Percentiles rank a stretch among this genome's conserved stretches.
Evolutionary conservation across 2,888 invertebrate genomes (phyloP).

Genomic region (Boloria selene): DNA sequence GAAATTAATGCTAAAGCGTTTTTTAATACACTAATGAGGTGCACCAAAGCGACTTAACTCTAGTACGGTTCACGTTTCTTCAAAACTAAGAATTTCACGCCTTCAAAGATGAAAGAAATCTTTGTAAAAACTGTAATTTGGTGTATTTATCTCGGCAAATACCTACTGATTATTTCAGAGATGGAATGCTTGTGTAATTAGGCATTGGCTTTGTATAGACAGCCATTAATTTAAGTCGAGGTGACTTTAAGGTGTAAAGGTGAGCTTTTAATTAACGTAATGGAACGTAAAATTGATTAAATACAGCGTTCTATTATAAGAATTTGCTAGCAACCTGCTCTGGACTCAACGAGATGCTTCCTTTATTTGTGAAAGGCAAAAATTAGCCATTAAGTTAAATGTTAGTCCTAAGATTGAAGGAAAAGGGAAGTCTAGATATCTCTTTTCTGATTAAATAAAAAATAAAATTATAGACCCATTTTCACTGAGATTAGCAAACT

Average conservation of each 20-base stretch:
- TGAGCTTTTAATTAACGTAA: slow-evolving; percentile 11
- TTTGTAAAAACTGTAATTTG: slow-evolving; percentile 16
- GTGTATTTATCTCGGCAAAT: background rate
- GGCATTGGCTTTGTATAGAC: slow-evolving; percentile 11
- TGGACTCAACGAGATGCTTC: too few relatives aligned
- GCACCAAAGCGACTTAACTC: background rate
- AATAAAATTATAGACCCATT: too few relatives aligned
- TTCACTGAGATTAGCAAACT: too few relatives aligned
- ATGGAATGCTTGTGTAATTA: slow-evolving; percentile 9
- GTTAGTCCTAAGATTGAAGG: too few relatives aligned
- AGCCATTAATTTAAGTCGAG: slow-evolving; percentile 13
- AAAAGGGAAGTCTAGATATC: too few relatives aligned
- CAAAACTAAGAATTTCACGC: slow-evolving; percentile 27
- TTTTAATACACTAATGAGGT: slow-evolving; percentile 17
- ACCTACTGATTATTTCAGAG: slow-evolving; percentile 3
- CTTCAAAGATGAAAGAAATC: slow-evolving; percentile 33
- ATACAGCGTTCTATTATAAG: background rate
- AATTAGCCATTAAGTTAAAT: too few relatives aligned
- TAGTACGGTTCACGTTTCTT: slow-evolving; percentile 12
- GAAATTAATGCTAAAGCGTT: background rate
- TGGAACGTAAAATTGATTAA: slow-evolving; percentile 18
- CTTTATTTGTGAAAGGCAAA: too few relatives aligned
- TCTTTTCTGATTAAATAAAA: too few relatives aligned
- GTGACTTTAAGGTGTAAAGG: background rate
- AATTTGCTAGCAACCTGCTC: background rate